Percentiles rank a stretch among this genome's conserved stretches.
Evolutionary conservation across 2,797 vertebrate genomes (phyloP).

Genomic region (Parambassis ranga): DNA sequence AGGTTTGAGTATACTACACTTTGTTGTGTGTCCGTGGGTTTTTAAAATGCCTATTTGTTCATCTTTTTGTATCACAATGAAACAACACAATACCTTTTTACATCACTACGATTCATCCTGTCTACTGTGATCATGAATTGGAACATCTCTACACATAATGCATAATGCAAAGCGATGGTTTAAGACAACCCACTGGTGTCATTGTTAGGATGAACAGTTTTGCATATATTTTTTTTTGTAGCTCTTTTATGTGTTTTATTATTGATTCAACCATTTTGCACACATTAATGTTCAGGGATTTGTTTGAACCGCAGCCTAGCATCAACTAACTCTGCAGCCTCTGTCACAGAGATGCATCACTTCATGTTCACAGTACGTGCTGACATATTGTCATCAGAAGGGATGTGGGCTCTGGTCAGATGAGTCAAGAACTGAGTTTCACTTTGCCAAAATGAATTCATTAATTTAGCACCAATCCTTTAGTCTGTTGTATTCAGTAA

Average conservation of each 20-base stretch:
- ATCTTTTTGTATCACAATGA: slow-evolving; percentile 62
- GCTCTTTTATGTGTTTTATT: slow-evolving; percentile 45
- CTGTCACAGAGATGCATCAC: slow-evolving; percentile 20
- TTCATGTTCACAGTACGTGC: slow-evolving; percentile 60
- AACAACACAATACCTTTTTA: slow-evolving; percentile 68
- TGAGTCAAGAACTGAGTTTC: slow-evolving; percentile 64
- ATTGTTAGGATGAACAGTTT: slow-evolving; percentile 26
- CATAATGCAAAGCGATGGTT: slow-evolving; percentile 35
- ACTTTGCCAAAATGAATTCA: slow-evolving; percentile 77
- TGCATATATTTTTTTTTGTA: slow-evolving; percentile 46
- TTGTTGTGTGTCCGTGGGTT: slow-evolving; percentile 62
- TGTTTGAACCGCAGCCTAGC: slow-evolving; percentile 60
- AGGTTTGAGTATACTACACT: slow-evolving; percentile 67
- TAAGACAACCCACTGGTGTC: not conserved
- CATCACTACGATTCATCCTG: slow-evolving; percentile 45
- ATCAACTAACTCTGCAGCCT: slow-evolving; percentile 28
- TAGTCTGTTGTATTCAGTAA: slow-evolving; percentile 52
- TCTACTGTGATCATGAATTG: slow-evolving; percentile 71
- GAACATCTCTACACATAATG: slow-evolving; percentile 43
- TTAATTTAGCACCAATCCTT: slow-evolving; percentile 52
- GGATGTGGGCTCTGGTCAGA: slow-evolving; percentile 48
- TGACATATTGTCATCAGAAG: slow-evolving; percentile 31
- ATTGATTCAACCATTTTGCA: slow-evolving; percentile 78
- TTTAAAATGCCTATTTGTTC: slow-evolving; percentile 60
- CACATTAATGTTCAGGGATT: slow-evolving; percentile 78